These are phyloP conservation scores for Campaea margaritaria DNA, from an alignment of 2,888 invertebrate species.

Conservation along the genomic window DNA sequence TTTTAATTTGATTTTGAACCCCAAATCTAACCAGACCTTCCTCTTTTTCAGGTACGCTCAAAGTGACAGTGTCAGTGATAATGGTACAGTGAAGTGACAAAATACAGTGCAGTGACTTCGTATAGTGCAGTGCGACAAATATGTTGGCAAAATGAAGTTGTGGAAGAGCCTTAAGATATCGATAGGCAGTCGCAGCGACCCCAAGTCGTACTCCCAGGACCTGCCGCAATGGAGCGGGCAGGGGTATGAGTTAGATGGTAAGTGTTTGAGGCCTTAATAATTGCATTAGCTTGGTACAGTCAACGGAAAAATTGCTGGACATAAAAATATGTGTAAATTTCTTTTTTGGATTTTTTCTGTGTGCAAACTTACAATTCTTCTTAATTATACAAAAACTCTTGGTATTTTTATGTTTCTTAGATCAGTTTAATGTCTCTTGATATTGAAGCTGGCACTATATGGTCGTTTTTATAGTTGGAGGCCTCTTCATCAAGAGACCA, in stretches of 20 bases:
- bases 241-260: slow-evolving; percentile 78
- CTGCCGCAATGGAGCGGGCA: slow-evolving; percentile 78
- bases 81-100: slow-evolving; percentile 54
- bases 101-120: slow-evolving; percentile 51
- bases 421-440: too few species aligned
- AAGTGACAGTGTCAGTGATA: slow-evolving; percentile 51
- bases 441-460: too few species aligned
- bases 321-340: too few species aligned
- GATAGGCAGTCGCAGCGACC: slow-evolving; percentile 75
- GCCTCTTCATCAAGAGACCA: too few species aligned
- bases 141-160: slow-evolving; percentile 82
- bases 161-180: slow-evolving; percentile 83
- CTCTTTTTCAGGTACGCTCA: slow-evolving; percentile 42
- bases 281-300: too few species aligned
- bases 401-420: too few species aligned
- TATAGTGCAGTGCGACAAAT: slow-evolving; percentile 55
- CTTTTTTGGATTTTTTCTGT: too few species aligned
- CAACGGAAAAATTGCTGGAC: background rate
- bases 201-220: slow-evolving; percentile 71
- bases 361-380: too few species aligned
- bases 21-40: background rate
- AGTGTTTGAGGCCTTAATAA: slow-evolving; percentile 35
- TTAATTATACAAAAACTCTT: too few species aligned
- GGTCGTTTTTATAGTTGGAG: too few species aligned
- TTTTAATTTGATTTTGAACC: background rate